Evolutionary conservation across 2,888 invertebrate species (phyloP).

Genomic region (Lasioglossum lativentre): DNA sequence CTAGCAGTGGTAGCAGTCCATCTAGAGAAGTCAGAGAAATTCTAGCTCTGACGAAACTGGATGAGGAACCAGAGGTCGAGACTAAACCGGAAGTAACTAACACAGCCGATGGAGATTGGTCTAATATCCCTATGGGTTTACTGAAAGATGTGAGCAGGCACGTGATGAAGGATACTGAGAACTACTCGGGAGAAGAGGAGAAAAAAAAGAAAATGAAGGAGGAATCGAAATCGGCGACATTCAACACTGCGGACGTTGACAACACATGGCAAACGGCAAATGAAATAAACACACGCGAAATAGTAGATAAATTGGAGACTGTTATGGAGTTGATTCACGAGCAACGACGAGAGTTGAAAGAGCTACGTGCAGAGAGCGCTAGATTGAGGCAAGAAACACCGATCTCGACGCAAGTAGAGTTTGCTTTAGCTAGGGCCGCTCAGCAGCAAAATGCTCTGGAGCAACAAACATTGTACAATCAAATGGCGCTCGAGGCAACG

Average conservation of each 20-base stretch:
- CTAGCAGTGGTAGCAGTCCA: constrained; percentile 95
- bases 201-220: constrained; percentile 63
- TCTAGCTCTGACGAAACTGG: constrained; percentile 88
- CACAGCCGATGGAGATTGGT: constrained; percentile 81
- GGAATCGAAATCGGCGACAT: constrained; percentile 49
- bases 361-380: constrained; percentile 77
- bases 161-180: constrained; percentile 69
- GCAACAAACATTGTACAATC: constrained; percentile 73
- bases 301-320: constrained; percentile 78
- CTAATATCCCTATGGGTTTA: constrained; percentile 83
- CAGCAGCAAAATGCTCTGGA: constrained; percentile 80
- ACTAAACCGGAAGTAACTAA: constrained; percentile 72
- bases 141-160: constrained; percentile 79
- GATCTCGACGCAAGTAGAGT: constrained; percentile 75
- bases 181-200: constrained; percentile 67
- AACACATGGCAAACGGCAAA: constrained; percentile 70
- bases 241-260: constrained; percentile 52
- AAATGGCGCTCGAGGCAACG: constrained; percentile 82
- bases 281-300: constrained; percentile 68
- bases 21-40: constrained; percentile 96
- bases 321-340: constrained; percentile 79
- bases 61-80: constrained; percentile 76
- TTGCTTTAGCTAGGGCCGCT: constrained; percentile 74
- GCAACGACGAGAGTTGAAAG: constrained; percentile 78
- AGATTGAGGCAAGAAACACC: constrained; percentile 79